phyloP scores from a whole-genome alignment of 1,140 invertebrate species.

The Bombus huntii region DNA sequence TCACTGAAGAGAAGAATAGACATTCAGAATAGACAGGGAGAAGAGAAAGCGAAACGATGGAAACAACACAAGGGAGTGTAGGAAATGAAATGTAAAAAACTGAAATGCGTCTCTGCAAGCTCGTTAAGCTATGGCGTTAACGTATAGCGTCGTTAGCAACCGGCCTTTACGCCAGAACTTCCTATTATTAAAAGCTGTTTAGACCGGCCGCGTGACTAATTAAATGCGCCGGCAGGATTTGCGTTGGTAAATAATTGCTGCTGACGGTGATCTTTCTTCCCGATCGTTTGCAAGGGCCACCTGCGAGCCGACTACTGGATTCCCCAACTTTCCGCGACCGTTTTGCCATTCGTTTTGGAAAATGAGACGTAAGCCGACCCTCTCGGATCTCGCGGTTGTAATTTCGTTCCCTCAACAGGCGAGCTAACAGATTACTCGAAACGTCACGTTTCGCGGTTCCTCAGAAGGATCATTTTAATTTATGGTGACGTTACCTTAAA shows the following conservation, averaged over 20 bases:
- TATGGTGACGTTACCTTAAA: neutral
- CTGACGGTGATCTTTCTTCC: slow-evolving; percentile 55
- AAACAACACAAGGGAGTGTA: slow-evolving; percentile 29
- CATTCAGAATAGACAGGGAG: neutral
- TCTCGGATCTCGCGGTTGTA: neutral
- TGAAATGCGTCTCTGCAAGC: slow-evolving; percentile 68
- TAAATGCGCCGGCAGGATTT: slow-evolving; percentile 71
- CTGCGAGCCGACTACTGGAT: neutral
- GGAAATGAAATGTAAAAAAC: slow-evolving; percentile 65
- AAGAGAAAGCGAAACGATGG: slow-evolving; percentile 53
- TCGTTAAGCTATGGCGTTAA: slow-evolving; percentile 79
- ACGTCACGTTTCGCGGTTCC: neutral
- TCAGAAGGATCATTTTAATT: neutral
- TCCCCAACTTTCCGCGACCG: neutral
- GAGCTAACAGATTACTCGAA: neutral
- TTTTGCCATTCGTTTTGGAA: neutral
- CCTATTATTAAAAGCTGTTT: slow-evolving; percentile 79
- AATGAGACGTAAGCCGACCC: neutral
- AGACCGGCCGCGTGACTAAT: slow-evolving; percentile 74
- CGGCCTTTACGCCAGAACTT: slow-evolving; percentile 70
- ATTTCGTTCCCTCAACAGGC: neutral
- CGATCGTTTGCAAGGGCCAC: slow-evolving; percentile 20
- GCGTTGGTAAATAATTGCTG: slow-evolving; percentile 48
- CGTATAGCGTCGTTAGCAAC: slow-evolving; percentile 77
- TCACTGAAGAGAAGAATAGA: slow-evolving; percentile 52